phyloP scores from a whole-genome alignment of 2,797 vertebrate genomes.

The Danio albolineatus region DNA sequence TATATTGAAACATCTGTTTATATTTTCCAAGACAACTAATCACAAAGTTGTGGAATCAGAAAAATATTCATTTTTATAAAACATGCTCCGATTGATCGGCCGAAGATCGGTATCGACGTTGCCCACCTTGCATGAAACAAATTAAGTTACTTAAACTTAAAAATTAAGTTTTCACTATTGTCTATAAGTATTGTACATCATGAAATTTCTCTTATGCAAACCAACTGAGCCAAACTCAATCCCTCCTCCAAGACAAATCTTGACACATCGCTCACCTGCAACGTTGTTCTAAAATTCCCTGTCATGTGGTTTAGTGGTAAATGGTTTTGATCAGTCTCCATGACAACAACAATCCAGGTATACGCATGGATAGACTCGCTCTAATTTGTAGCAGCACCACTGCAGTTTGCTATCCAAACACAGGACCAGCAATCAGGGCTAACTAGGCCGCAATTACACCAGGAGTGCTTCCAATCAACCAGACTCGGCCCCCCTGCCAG shows the following conservation, averaged over 20 bases:
- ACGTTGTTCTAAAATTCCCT: neutral
- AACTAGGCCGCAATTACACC: constrained; percentile 79
- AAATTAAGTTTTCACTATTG: no score
- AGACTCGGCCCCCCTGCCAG: constrained; percentile 55
- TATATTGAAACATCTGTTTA: no score
- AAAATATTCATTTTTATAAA: no score
- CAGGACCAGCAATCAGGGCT: constrained; percentile 77
- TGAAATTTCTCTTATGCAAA: no score
- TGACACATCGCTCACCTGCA: neutral
- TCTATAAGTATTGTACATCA: no score
- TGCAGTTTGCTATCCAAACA: constrained; percentile 80
- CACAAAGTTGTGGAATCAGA: no score
- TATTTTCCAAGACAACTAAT: no score
- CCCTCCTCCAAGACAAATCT: neutral
- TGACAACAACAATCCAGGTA: constrained; percentile 49
- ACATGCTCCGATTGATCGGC: no score
- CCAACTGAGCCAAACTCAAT: neutral
- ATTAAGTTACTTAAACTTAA: no score
- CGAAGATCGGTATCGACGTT: no score
- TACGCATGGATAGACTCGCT: constrained; percentile 62
- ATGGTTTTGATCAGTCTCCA: constrained; percentile 42
- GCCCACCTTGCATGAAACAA: no score
- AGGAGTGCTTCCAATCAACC: constrained; percentile 74
- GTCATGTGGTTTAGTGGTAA: neutral
- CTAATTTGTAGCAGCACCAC: constrained; percentile 74